A percentile compares a stretch with the other conserved stretches of the same genome.
These are phyloP conservation scores for Lamellibrachia columna DNA, from an alignment of 2,888 invertebrate species.

Conservation along the genomic window DNA sequence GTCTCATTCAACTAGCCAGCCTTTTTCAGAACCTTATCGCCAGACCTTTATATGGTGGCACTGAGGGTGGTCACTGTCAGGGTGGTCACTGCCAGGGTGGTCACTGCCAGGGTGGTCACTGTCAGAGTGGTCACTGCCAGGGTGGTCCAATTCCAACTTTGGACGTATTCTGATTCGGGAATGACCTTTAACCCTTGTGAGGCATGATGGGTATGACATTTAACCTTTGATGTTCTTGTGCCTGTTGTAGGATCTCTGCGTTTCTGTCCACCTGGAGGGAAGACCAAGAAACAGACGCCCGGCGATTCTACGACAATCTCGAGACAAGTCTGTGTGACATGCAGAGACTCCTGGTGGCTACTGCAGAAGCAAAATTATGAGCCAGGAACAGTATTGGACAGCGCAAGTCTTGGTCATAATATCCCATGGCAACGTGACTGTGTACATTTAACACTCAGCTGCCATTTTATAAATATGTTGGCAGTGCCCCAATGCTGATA, in stretches of 20 bases:
- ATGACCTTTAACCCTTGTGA: not conserved
- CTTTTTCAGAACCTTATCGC: no score
- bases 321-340: slow-evolving; percentile 23
- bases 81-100: no score
- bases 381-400: not conserved
- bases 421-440: not conserved
- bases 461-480: not conserved
- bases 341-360: slow-evolving; percentile 1
- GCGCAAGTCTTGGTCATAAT: not conserved
- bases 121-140: no score
- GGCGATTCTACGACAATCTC: slow-evolving; percentile 20
- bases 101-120: no score
- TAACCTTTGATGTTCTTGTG: no score
- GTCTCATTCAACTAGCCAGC: no score
- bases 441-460: not conserved
- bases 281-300: slow-evolving; percentile 11
- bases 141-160: no score
- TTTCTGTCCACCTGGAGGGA: slow-evolving; percentile 17
- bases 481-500: not conserved
- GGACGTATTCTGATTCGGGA: no score
- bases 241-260: slow-evolving; percentile 18
- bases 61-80: no score
- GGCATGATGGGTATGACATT: not conserved
- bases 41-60: no score
- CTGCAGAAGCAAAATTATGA: not conserved